Evolutionary conservation across 1,140 invertebrate genomes (phyloP), one percentile per base, ranked within the genome.

Genomic region (Lordiphosa collinella): DNA sequence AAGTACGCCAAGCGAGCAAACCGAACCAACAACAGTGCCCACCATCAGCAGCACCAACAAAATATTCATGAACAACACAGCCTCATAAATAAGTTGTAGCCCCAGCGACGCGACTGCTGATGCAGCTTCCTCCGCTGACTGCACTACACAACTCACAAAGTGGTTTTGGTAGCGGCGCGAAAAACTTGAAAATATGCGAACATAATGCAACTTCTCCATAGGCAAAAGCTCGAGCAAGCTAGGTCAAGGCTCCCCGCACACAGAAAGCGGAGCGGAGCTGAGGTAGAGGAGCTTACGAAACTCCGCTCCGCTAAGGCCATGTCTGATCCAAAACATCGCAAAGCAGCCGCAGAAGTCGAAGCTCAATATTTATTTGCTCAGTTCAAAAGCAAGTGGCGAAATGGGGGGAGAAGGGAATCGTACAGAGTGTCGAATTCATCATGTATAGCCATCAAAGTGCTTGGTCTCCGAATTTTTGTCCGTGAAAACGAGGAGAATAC

Each of bases 31-130:
- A 51, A 10, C 18, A 55, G 57, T 18, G 18, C 18, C 18, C 40
- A 18, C 41, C 14, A 48, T 37, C 51, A 64, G 3, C 46, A 57
- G 32, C 36, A 52, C 16, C 34, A 43, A 68, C 60, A 66, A 70
- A 70, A 70, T 70, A 70, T 70, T 70, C 67, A 70, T 70, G 67
- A 70, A 70, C 67, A 70, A 53, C 72, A 60, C 70, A 66, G 70
- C 57, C 70, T 71, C 63, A 72, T 73, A 73, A 72, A 73, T 73
- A 73, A 73, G 67, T 72, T 73, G 48, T 44, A 72, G 44, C 56
- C 68, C 62, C 65, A 62, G 52, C 55, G 53, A 53, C 13, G 32
- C 36, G 51, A 56, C 37, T 49, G 51, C 51, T 54, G 52, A 66
- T 71, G 67, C 66, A 73, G 43, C 60, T 64, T 50, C 55, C 14